A percentile compares a stretch with the other conserved stretches of the same genome.
These are phyloP conservation scores for Drosophila simulans DNA, from an alignment of 1,140 invertebrate genomes.

Conservation along the genomic window DNA sequence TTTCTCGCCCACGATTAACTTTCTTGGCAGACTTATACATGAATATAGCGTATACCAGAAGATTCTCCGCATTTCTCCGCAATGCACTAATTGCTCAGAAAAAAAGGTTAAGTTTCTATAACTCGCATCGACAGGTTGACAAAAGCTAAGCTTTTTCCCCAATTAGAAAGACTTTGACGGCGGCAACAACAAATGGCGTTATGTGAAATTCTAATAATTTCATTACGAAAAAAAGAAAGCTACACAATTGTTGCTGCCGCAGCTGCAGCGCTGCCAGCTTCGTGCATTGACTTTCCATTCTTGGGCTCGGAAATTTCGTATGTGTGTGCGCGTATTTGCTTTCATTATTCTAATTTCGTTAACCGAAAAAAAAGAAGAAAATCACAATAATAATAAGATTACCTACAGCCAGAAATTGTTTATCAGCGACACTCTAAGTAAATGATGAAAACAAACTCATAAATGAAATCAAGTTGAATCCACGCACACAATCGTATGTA, in stretches of 20 bases:
- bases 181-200: slow-evolving; percentile 45
- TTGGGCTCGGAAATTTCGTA: slow-evolving; percentile 22
- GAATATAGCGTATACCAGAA: slow-evolving; percentile 7
- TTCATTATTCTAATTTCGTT: slow-evolving; percentile 68
- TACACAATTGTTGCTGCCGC: slow-evolving; percentile 47
- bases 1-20: slow-evolving; percentile 24
- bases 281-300: slow-evolving; percentile 80
- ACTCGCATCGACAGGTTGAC: slow-evolving; percentile 33
- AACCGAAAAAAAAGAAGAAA: slow-evolving; percentile 46
- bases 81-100: slow-evolving; percentile 54
- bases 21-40: background rate
- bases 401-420: slow-evolving; percentile 44
- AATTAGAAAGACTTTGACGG: slow-evolving; percentile 52
- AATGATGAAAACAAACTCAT: slow-evolving; percentile 63
- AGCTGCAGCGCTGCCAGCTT: slow-evolving; percentile 34
- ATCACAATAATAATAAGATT: slow-evolving; percentile 9
- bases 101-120: slow-evolving; percentile 46
- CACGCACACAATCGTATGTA: slow-evolving; percentile 13
- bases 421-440: slow-evolving; percentile 49
- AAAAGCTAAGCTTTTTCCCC: slow-evolving; percentile 52
- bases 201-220: slow-evolving; percentile 78
- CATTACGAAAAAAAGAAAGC: slow-evolving; percentile 75
- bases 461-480: slow-evolving; percentile 73
- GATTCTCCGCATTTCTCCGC: slow-evolving; percentile 42
- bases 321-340: slow-evolving; percentile 35